A percentile compares a stretch with the other conserved stretches of the same genome.
Evolutionary conservation across 2,797 vertebrate genomes (phyloP).

Genomic region (Morelia viridis): DNA sequence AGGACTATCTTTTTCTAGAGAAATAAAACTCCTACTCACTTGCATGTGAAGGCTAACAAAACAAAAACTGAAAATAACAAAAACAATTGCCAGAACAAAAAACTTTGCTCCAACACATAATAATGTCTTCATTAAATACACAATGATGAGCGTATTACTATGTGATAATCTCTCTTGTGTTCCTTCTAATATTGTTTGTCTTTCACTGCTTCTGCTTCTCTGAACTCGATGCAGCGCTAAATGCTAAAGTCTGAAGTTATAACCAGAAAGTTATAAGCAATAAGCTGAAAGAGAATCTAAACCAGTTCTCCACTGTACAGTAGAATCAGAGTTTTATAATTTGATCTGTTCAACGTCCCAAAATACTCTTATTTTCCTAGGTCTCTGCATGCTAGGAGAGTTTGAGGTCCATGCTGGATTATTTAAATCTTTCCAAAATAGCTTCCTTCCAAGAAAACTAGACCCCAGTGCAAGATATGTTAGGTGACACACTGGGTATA

Average conservation of each 20-base stretch:
- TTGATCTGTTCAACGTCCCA: constrained; percentile 54
- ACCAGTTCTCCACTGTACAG: constrained; percentile 62
- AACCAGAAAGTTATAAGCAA: constrained; percentile 72
- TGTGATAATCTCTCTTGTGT: background rate
- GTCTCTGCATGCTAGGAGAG: constrained; percentile 53
- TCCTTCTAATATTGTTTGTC: background rate
- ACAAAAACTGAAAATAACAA: background rate
- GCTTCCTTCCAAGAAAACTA: constrained; percentile 63
- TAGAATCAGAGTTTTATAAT: constrained; percentile 56
- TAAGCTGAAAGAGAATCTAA: constrained; percentile 69
- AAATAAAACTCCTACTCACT: background rate
- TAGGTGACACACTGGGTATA: constrained; percentile 60
- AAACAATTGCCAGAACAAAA: background rate
- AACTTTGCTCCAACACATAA: background rate
- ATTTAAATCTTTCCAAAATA: constrained; percentile 60
- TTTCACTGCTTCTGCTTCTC: background rate
- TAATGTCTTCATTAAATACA: background rate
- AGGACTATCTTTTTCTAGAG: background rate
- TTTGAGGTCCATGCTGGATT: constrained; percentile 53
- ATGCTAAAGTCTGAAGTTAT: constrained; percentile 72
- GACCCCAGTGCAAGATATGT: constrained; percentile 65
- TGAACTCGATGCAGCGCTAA: constrained; percentile 66
- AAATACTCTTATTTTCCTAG: constrained; percentile 65
- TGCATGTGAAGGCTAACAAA: background rate
- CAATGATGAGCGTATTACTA: background rate